Evolutionary conservation across 2,113 vertebrate genomes (phyloP).

Genomic region (Myrmecobius fasciatus): DNA sequence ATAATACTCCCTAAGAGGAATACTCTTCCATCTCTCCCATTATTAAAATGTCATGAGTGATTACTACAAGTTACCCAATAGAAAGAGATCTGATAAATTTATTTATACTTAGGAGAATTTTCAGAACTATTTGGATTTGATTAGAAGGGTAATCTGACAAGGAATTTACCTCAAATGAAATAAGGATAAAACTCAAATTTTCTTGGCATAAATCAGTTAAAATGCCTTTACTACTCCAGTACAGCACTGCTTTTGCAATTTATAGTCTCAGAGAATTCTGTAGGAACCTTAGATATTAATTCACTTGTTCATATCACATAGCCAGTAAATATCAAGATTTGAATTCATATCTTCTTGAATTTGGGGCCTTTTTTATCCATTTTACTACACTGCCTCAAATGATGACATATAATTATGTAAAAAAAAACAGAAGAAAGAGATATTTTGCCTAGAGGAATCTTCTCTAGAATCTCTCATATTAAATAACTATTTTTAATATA

Average conservation of each 20-base stretch:
- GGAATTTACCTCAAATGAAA: neutral
- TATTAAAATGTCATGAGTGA: neutral
- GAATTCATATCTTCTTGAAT: neutral
- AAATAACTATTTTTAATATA: neutral
- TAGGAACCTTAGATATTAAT: neutral
- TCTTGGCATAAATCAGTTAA: neutral
- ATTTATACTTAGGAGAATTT: neutral
- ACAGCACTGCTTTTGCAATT: neutral
- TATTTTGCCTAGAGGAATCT: neutral
- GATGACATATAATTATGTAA: neutral
- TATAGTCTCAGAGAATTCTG: neutral
- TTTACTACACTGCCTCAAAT: neutral
- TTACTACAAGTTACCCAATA: neutral
- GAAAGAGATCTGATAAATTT: neutral
- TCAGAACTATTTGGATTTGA: neutral
- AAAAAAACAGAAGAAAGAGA: neutral
- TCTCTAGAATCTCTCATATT: neutral
- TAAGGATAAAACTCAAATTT: neutral
- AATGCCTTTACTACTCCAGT: neutral
- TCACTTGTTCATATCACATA: neutral
- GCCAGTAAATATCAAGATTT: neutral
- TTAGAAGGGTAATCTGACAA: neutral
- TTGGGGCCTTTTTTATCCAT: neutral
- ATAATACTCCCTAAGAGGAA: neutral
- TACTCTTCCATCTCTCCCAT: neutral